Base-by-base conservation (phyloP, 1,140 invertebrate species). In the Tetraneura akinire region DNA sequence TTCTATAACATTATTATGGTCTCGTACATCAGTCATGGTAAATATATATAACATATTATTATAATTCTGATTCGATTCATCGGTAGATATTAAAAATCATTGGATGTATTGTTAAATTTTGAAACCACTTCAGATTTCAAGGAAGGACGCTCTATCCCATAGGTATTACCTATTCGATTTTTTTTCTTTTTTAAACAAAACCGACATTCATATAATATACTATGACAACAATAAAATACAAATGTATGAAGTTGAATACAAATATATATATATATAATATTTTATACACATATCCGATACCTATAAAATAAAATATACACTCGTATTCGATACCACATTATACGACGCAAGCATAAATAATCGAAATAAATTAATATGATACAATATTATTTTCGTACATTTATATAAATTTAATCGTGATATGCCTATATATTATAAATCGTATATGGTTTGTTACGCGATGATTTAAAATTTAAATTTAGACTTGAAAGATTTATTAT, bases 41-140 rank as follows among this genome's bases (percentile, higher is more conserved):
- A 4, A 37, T 37, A 37, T 37, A 37, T 37, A 37, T 37, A 37
- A 37, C n/a, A n/a, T n/a, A n/a, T n/a, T 60, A n/a, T 13, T 51
- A 57, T 53, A 57, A 57, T 76, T 57, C n/a, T 18, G 37, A 47
- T 62, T 78, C 37, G 21, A 62, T 78, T 62, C 74, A 62, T 78
- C 74, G 74, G 37, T 57, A 62, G 23, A 60, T 60, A 18, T 45
- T 60, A 78, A 78, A 60, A 29, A 18, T 45, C 45, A 78, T 62
- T 62, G 37, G 9, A 26, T 37, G 37, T 60, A 62, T 47, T 55
- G 29, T 74, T 42, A 55, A 62, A 29, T 42, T 53, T 29, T 16
- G 18, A 2, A 18, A 62, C 53, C 74, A 62, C 53, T 62, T 14
- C 51, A 78, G 21, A 62, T 78, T 78, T 62, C 42, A 42, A 76